These are phyloP conservation scores for Hippolais icterina DNA, from an alignment of 2,113 vertebrate species.

Conservation along the genomic window DNA sequence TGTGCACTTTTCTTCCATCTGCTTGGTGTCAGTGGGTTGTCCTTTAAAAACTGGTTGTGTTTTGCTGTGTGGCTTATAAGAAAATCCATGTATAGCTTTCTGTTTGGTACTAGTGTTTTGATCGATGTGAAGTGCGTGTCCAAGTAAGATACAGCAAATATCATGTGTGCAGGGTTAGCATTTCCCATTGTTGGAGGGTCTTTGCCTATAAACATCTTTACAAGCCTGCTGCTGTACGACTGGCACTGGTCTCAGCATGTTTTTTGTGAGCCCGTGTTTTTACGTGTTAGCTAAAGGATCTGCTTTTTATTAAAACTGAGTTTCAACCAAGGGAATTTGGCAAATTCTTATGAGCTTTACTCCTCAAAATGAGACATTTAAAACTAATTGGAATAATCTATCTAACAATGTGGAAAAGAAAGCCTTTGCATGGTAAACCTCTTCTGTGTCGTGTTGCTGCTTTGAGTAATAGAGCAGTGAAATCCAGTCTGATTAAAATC, in stretches of 20 bases:
- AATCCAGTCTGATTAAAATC: constrained; percentile 39
- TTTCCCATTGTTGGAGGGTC: not conserved
- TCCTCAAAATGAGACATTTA: not conserved
- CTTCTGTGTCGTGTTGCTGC: not conserved
- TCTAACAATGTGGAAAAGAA: not conserved
- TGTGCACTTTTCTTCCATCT: not conserved
- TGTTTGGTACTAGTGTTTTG: not conserved
- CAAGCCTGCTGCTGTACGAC: not conserved
- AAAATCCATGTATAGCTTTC: not conserved
- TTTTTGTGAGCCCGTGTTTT: not conserved
- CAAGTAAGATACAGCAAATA: not conserved
- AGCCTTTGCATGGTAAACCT: not conserved
- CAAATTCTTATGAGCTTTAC: not conserved
- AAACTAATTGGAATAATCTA: constrained; percentile 2
- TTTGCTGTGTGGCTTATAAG: not conserved
- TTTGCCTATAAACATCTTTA: not conserved
- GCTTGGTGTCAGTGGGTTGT: not conserved
- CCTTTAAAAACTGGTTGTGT: not conserved
- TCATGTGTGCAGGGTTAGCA: not conserved
- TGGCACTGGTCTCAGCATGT: not conserved
- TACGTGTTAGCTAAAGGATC: not conserved
- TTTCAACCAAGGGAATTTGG: not conserved
- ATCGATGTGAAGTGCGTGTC: not conserved
- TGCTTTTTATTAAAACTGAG: not conserved
- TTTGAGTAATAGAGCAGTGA: constrained; percentile 1